Base-by-base conservation (phyloP, 2,113 vertebrate species). In the Nothoprocta pentlandii region DNA sequence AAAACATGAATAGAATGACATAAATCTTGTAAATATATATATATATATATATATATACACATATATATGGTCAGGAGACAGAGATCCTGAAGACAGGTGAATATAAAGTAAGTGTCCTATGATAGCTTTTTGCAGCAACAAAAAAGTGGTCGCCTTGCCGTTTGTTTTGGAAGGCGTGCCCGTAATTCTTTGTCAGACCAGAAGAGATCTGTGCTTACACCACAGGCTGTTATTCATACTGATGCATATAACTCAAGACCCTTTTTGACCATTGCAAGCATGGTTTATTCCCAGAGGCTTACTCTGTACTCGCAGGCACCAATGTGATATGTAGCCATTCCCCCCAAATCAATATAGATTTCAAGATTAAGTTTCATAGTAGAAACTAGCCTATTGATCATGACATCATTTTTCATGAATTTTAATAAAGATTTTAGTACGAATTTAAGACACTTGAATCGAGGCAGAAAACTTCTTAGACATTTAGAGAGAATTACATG, bases 391-490 rank as follows among this genome's bases (percentile, higher is more conserved):
- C 20, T 90, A 88, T 81, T 80, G 69, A 78, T 93, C 64, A 84
- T 68, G 28, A 61, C 69, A 90, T 75, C 41, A 42, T 5, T 73
- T 95, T 90, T 69, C 71, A 68, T 90, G 20, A 71, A 56, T 90
- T 90, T 94, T 93, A 88, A 36, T 81, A 73, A 81, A 84, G 61
- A 17, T 49, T 88, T 93, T 84, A 36, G 22, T 84, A 88, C 53
- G 69, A 3, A 1, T 89, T 92, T 95, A 81, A 84, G 53, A 44
- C 16, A 44, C 41, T 66, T 78, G 17, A 46, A 75, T 32, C 22
- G 53, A 78, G 25, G 41, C 20, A 75, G 85, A 92, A 80, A 88
- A 68, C 62, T 84, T 86, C 30, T 19, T 49, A 71, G 53, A 84
- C 82, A 88, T 91, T 81, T 86, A 93, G 87, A 41, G 62, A 22